Evolutionary conservation across 2,888 invertebrate genomes (phyloP), one percentile per base, ranked within the genome.

Genomic region (Subacronicta megacephala): DNA sequence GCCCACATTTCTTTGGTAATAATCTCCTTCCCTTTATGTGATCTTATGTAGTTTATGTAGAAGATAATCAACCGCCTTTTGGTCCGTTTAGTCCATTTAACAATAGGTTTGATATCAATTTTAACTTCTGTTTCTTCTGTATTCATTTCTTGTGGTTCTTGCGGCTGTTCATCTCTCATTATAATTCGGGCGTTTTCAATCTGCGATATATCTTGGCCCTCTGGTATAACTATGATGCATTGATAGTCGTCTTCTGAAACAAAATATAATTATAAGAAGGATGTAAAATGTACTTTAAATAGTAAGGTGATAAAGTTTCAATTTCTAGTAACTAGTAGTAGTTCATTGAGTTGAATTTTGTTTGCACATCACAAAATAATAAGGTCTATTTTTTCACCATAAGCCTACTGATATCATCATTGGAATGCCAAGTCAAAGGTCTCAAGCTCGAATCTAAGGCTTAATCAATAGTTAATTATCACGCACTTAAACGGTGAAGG

Each of bases 151-250:
- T 56, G 40, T 5, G 49, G 12, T 7, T 40, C 38, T 35, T 58
- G 52, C 0, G 62, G 45, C 0, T 72, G 53, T 56, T 75, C 69
- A 62, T 78, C 58, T 36, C n/a, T n/a, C n/a, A 83, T 60, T 3
- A 85, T 82, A 1, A 88, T 82, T 74, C 83, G 79, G 1, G 85
- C 78, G 4, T 83, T 78, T n/a, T 73, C 80, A 1, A 82, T 77
- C 31, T 82, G 81, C 5, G 77, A 75, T 61, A 81, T 54, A 2
- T 91, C 90, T 72, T 89, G 82, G 0, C 85, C 89, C 68, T 94
- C 93, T n/a, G 92, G 90, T 51, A 93, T 78, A 0, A 94, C 92
- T 13, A 94, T 93, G 16, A 94, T 91, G 71, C 92, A 93, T 71
- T 93, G 85, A 45, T 84, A 92, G 55, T 93, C 93, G 0, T 93